Evolutionary conservation across 2,888 invertebrate genomes (phyloP), one percentile per base, ranked within the genome.

Genomic region (Oscheius myriophilus): DNA sequence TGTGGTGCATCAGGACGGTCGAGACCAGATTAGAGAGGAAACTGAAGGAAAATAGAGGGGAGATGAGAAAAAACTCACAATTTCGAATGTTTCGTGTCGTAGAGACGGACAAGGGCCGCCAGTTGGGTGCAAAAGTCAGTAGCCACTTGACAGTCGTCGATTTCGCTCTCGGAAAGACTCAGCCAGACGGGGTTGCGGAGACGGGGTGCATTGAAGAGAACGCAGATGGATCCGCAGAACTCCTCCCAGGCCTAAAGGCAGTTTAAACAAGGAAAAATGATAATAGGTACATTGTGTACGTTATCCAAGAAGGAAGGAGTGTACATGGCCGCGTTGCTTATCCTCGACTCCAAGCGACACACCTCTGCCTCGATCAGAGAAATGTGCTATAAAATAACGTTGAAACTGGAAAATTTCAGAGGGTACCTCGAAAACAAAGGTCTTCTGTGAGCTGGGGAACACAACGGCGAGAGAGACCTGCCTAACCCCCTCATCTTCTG

Each of bases 1-100:
- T 72, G 67, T 84, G 84, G 57, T 83, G 79, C 83, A 82, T 84
- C 39, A 84, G 70, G 6, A 84, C 80, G n/a, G 83, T 73, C 1
- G 84, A 78, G 14, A 84, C 71, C 33, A 83, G 61, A 18, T 81
- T 84, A 2, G 84, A 84, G 2, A 84, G 66, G 58, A 84, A 84
- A 64, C 84, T 84, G 65, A 55, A 82, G 69, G 46, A 21, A 26
- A 14, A 49, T 45, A 23, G n/a, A 4, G 3, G 25, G 12, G 3
- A 7, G 33, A 4, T 3, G 6, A 6, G 9, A 18, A 2, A 23
- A 53, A 21, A 72, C 81, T 72, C 51, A 84, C 84, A 76, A 84
- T 63, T 82, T 81, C 12, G 79, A 73, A 21, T 80, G 72, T 49
- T 84, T 84, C 16, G 76, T 76, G 67, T 84, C 82, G 49, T 76